Evolutionary conservation across 2,888 invertebrate genomes (phyloP).

Genomic region (Arctia plantaginis): DNA sequence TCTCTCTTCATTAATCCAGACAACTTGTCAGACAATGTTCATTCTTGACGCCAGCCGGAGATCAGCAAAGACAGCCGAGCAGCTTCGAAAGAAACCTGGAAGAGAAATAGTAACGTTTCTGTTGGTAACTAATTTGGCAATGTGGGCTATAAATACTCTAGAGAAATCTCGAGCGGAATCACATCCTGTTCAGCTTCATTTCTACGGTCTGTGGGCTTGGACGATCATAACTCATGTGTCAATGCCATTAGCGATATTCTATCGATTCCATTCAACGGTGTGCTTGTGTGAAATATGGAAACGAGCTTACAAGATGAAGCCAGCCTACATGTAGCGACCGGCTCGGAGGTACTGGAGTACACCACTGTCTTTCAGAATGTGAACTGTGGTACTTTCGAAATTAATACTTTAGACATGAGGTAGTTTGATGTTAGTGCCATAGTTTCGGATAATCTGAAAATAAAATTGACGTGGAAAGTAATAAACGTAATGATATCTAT

Average conservation of each 20-base stretch:
- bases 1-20: conserved; percentile 94
- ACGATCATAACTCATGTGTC: conserved; percentile 97
- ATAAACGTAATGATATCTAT: conserved; percentile 39
- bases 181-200: conserved; percentile 96
- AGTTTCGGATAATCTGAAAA: conserved; percentile 60
- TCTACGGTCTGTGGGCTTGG: conserved; percentile 98
- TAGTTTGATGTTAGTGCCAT: conserved; percentile 80
- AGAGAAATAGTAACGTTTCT: conserved; percentile 97
- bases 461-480: conserved; percentile 32
- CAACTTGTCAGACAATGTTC: conserved; percentile 96
- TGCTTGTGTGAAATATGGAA: conserved; percentile 99
- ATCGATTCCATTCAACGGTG: conserved; percentile 97
- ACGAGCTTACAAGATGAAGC: conserved; percentile 96
- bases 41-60: conserved; percentile 96
- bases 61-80: conserved; percentile 92
- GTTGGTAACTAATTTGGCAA: conserved; percentile 94
- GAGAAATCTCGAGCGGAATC: conserved; percentile 96
- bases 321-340: conserved; percentile 92
- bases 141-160: conserved; percentile 97
- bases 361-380: conserved; percentile 54
- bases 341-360: conserved; percentile 70
- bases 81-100: conserved; percentile 95
- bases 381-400: conserved; percentile 69
- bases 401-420: conserved; percentile 54
- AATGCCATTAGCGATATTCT: conserved; percentile 97